A percentile compares a stretch with the other conserved stretches of the same genome.
Conservation (phyloP, 2,888 invertebrate genomes). For the Pediacus dermestoides region DNA sequence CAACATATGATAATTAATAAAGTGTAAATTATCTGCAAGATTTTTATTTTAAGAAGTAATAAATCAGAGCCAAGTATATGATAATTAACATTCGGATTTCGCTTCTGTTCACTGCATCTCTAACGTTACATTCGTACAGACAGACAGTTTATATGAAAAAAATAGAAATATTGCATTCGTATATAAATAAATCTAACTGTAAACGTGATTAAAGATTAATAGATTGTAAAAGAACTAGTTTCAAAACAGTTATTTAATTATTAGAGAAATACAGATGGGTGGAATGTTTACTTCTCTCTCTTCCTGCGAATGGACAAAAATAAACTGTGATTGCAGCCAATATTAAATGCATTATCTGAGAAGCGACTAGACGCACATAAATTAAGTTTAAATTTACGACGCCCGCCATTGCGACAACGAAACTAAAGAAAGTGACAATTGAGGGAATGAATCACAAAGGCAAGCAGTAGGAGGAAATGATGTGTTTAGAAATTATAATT, state of each 20-base stretch:
- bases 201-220: constrained; percentile 2
- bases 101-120: constrained; percentile 17
- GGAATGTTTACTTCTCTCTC: too few species aligned
- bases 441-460: too few species aligned
- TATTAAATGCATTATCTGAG: constrained; percentile 23
- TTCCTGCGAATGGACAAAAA: constrained; percentile 13
- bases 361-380: constrained; percentile 24
- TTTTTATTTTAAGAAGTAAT: constrained; percentile 13
- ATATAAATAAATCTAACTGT: constrained; percentile 2
- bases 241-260: constrained; percentile 9
- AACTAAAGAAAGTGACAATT: constrained; percentile 19
- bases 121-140: constrained; percentile 15
- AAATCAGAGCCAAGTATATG: constrained; percentile 20
- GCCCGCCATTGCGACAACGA: constrained; percentile 14
- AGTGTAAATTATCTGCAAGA: constrained; percentile 5
- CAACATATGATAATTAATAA: constrained; percentile 3
- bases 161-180: background rate
- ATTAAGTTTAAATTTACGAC: constrained; percentile 30
- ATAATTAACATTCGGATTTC: constrained; percentile 20
- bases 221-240: background rate
- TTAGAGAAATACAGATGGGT: constrained; percentile 1
- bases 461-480: too few species aligned
- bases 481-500: too few species aligned
- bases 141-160: background rate
- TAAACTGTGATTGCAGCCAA: constrained; percentile 21